Evolutionary conservation across 1,140 invertebrate genomes (phyloP), one percentile per base, ranked within the genome.

Genomic region (Gryllus bimaculatus): DNA sequence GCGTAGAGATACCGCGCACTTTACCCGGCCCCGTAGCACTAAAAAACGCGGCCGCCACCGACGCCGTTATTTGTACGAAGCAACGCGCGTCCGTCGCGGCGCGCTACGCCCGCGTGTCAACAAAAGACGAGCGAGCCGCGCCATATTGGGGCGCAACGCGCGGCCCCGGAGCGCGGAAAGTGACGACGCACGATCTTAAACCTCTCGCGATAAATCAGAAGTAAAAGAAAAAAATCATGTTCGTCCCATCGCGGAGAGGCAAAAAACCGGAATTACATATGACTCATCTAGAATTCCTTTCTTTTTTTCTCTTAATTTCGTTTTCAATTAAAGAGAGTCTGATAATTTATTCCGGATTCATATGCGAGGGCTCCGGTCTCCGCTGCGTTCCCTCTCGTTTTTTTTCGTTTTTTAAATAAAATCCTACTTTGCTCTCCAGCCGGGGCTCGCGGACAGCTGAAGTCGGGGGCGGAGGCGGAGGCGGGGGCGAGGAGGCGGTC

Each of bases 271-370:
- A 66, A 66, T 66, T 66, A 66, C 54, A 66, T 66, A 66, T 66
- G 54, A 66, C 54, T 66, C 54, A 66, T 66, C 54, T 66, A 66
- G 54, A 66, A 66, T 66, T 66, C 54, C 54, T 66, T 66, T 66
- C 54, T 66, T 66, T 66, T 66, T 66, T 66, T 66, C 54, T 66
- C 54, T 66, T 66, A 66, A 66, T 66, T 66, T 66, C 54, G 54
- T 66, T 66, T 66, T 66, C 54, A 66, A 66, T 66, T 66, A 66
- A 66, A 66, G 54, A 66, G 54, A 66, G 54, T 66, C 54, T 66
- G 54, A 66, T 66, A 66, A 66, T 66, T 66, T 66, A 66, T 66
- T 66, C 54, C 54, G 54, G 54, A 66, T 66, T 66, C 54, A 66
- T 66, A 66, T 66, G 54, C 54, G 54, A 66, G 54, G 18, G 54